These are phyloP conservation scores for Gymnocephalus cernua DNA, from an alignment of 2,113 vertebrate genomes.

Conservation along the genomic window DNA sequence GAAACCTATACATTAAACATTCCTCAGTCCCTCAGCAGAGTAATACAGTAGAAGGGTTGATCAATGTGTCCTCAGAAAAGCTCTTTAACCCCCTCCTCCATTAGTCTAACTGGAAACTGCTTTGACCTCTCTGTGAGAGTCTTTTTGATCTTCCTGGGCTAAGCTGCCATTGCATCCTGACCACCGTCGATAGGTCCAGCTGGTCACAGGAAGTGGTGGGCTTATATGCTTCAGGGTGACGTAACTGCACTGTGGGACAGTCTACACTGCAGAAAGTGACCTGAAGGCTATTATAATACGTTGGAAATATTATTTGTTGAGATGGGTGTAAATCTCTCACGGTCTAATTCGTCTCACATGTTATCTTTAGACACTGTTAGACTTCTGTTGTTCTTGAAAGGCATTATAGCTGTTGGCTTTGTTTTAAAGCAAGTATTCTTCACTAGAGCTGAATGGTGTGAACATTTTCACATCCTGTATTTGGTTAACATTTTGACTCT, in stretches of 20 bases:
- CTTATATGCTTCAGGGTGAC: conserved; percentile 49
- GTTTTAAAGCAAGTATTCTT: neutral
- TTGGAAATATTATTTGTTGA: conserved; percentile 3
- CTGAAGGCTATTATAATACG: neutral
- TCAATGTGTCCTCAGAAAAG: conserved; percentile 34
- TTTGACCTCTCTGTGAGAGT: conserved; percentile 60
- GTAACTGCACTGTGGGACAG: conserved; percentile 17
- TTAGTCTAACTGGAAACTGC: conserved; percentile 40
- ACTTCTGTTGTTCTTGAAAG: neutral
- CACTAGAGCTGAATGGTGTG: neutral
- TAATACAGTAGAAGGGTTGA: conserved; percentile 25
- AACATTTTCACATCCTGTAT: conserved; percentile 9
- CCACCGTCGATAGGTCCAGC: conserved; percentile 49
- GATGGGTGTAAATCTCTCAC: neutral
- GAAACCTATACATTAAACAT: neutral
- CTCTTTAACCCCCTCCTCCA: conserved; percentile 5
- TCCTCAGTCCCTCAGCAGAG: conserved; percentile 12
- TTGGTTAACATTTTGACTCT: neutral
- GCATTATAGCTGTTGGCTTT: neutral
- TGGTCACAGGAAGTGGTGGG: conserved; percentile 68
- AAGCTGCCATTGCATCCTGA: conserved; percentile 61
- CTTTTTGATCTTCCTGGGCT: conserved; percentile 64
- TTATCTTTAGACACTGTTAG: conserved; percentile 8
- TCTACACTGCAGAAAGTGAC: conserved; percentile 12
- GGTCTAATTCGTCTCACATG: neutral